phyloP scores from a whole-genome alignment of 2,888 invertebrate species.

The Xylocampa areola region DNA sequence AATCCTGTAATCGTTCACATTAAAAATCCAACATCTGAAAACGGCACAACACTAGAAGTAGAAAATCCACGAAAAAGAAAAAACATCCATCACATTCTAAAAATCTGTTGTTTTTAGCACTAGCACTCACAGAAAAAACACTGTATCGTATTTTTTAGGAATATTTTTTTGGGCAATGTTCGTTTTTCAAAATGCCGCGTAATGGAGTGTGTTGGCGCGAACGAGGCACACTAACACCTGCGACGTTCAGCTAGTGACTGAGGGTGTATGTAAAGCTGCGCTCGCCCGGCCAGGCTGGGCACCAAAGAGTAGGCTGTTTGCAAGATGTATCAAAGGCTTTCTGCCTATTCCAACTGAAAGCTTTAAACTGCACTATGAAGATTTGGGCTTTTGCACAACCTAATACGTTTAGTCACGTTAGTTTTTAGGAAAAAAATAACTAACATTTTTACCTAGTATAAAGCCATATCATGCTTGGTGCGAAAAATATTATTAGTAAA shows the following conservation, averaged over 20 bases:
- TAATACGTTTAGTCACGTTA: too few relatives aligned
- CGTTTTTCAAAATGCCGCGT: conserved; percentile 72
- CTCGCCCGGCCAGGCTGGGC: conserved; percentile 82
- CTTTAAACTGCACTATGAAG: not conserved
- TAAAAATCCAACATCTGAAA: conserved; percentile 60
- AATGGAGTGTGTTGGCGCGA: conserved; percentile 56
- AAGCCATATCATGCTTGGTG: too few relatives aligned
- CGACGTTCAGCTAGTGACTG: conserved; percentile 80
- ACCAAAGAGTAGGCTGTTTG: conserved; percentile 73
- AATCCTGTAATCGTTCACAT: conserved; percentile 61
- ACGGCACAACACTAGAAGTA: conserved; percentile 53
- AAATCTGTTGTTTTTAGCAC: conserved; percentile 48
- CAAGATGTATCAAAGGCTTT: conserved; percentile 44
- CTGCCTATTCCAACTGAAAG: conserved; percentile 28
- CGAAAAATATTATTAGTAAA: too few relatives aligned
- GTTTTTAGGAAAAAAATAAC: too few relatives aligned
- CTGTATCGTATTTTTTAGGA: conserved; percentile 49
- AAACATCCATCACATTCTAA: conserved; percentile 46
- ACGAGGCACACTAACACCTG: conserved; percentile 48
- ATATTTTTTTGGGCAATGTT: conserved; percentile 58
- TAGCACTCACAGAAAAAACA: conserved; percentile 47
- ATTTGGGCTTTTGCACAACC: too few relatives aligned
- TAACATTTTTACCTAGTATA: too few relatives aligned
- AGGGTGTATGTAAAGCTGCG: conserved; percentile 81
- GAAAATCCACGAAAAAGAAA: conserved; percentile 47